phyloP scores from a whole-genome alignment of 2,888 invertebrate genomes.

The Drosophila meridiana region DNA sequence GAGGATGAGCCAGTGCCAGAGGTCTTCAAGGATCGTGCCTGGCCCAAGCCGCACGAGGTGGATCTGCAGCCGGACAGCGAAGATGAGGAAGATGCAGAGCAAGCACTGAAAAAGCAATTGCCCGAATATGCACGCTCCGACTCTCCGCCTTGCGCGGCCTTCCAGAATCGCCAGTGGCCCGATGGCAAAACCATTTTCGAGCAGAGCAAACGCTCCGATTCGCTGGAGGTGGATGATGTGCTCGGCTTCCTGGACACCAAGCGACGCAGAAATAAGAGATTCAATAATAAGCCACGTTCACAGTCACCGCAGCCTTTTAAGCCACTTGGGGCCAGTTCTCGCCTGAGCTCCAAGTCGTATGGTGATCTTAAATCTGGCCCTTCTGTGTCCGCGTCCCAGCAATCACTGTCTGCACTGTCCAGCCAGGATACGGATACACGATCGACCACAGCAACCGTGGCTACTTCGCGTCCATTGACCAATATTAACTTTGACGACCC shows the following conservation, averaged over 20 bases:
- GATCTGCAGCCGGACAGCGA: slow-evolving; percentile 39
- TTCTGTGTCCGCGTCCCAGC: slow-evolving; percentile 61
- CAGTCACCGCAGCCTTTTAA: slow-evolving; percentile 69
- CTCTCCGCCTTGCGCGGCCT: slow-evolving; percentile 66
- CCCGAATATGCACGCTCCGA: slow-evolving; percentile 72
- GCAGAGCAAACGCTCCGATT: slow-evolving; percentile 29
- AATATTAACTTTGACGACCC: slow-evolving; percentile 43
- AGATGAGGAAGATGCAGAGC: slow-evolving; percentile 40
- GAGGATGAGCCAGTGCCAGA: slow-evolving; percentile 66
- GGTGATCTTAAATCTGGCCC: slow-evolving; percentile 70
- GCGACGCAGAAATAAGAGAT: slow-evolving; percentile 23
- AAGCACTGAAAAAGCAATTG: slow-evolving; percentile 39
- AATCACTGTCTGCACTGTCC: slow-evolving; percentile 59
- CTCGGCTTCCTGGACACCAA: slow-evolving; percentile 32
- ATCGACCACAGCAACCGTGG: slow-evolving; percentile 54
- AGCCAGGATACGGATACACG: slow-evolving; percentile 69
- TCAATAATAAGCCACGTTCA: slow-evolving; percentile 65
- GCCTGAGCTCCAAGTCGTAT: slow-evolving; percentile 69
- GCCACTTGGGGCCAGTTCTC: slow-evolving; percentile 52
- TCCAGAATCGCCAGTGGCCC: slow-evolving; percentile 80
- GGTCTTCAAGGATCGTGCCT: slow-evolving; percentile 75
- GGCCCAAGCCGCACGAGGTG: slow-evolving; percentile 70
- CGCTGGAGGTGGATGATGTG: slow-evolving; percentile 51
- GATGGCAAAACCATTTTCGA: slow-evolving; percentile 77
- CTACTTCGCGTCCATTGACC: slow-evolving; percentile 53